Conservation (phyloP, 2,797 vertebrate genomes). For the Halcyon leucocephala region DNA sequence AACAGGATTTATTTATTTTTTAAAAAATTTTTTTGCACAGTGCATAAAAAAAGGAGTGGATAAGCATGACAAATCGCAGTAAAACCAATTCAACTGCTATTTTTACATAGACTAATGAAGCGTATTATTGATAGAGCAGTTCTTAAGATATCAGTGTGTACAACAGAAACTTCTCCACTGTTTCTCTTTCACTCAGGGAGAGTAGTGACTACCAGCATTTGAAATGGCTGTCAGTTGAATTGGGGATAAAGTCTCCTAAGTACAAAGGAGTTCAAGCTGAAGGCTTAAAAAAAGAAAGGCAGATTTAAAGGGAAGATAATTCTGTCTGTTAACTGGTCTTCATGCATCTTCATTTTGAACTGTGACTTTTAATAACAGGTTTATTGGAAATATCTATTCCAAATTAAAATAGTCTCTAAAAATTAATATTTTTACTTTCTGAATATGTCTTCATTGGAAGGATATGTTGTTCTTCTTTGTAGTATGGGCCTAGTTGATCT, state of each 20-base stretch:
- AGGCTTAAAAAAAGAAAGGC: background rate
- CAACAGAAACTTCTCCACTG: accelerated
- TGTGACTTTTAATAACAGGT: background rate
- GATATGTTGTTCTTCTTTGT: background rate
- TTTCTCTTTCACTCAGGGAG: background rate
- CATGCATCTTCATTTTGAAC: background rate
- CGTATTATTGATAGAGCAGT: accelerated
- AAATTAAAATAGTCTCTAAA: background rate
- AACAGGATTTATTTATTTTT: background rate
- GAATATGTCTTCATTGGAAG: background rate
- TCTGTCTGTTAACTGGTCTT: background rate
- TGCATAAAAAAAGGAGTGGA: background rate
- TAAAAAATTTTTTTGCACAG: background rate
- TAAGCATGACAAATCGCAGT: background rate
- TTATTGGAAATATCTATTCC: background rate
- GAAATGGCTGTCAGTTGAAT: background rate
- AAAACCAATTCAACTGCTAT: background rate
- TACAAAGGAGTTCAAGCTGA: background rate
- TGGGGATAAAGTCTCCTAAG: background rate
- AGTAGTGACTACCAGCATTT: background rate
- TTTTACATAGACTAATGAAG: background rate
- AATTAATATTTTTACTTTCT: background rate
- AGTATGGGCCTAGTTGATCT: background rate
- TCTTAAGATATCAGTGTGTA: background rate
- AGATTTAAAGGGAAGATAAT: background rate